Evolutionary conservation across 2,113 vertebrate species (phyloP).

Genomic region (Haplochromis vanheusdeni): DNA sequence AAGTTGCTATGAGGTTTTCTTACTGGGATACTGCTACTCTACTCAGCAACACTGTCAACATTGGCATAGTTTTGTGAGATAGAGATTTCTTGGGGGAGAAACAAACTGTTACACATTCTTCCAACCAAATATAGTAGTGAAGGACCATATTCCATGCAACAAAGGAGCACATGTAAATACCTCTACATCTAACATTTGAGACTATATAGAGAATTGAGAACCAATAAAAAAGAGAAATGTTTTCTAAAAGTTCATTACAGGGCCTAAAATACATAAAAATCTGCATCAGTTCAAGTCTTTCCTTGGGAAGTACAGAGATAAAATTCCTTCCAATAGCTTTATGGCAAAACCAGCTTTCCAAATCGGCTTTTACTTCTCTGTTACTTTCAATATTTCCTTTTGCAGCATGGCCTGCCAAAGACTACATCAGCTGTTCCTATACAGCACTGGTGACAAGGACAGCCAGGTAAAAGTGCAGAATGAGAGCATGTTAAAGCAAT

Average conservation of each 20-base stretch:
- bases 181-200: not conserved
- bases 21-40: not conserved
- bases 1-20: not conserved
- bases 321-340: slow-evolving; percentile 27
- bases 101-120: not conserved
- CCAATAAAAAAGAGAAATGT: not conserved
- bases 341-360: slow-evolving; percentile 4
- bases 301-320: not conserved
- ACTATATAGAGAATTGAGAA: not conserved
- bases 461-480: not conserved
- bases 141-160: not conserved
- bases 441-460: not conserved
- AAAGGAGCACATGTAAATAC: not conserved
- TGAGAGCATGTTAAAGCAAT: not conserved
- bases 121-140: not conserved
- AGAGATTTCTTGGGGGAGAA: not conserved
- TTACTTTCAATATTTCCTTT: not conserved
- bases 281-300: not conserved
- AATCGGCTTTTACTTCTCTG: not conserved
- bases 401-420: not conserved
- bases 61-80: not conserved
- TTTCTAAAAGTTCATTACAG: not conserved
- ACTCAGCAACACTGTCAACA: not conserved
- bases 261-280: not conserved
- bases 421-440: not conserved